A percentile compares a stretch with the other conserved stretches of the same genome.
Conservation (phyloP, 1,140 invertebrate species). For the Diorhabda elongata region DNA sequence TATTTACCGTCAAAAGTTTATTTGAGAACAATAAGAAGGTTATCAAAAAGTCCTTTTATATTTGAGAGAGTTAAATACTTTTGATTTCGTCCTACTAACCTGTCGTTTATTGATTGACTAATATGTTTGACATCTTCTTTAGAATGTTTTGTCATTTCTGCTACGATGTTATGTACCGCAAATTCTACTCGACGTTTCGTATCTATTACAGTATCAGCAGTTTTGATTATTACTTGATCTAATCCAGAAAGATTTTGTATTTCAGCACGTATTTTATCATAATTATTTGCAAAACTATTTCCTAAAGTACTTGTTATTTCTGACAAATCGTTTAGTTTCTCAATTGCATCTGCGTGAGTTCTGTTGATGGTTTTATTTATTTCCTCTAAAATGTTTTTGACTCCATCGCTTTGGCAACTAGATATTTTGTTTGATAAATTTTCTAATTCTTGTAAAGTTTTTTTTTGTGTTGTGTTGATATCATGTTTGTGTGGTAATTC, state of each 20-base stretch:
- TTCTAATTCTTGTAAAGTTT: constrained; percentile 27
- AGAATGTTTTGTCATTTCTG: constrained; percentile 70
- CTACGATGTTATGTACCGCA: constrained; percentile 76
- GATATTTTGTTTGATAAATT: constrained; percentile 20
- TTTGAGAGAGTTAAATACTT: too few relatives aligned
- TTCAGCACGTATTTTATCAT: constrained; percentile 53
- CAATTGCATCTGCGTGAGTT: constrained; percentile 52
- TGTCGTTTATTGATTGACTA: constrained; percentile 62
- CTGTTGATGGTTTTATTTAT: constrained; percentile 43
- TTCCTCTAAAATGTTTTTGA: constrained; percentile 22
- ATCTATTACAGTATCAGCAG: constrained; percentile 78
- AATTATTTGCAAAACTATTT: constrained; percentile 55
- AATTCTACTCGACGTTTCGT: constrained; percentile 81
- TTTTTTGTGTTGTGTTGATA: constrained; percentile 29
- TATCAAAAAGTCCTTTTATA: too few relatives aligned
- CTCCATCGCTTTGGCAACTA: constrained; percentile 9
- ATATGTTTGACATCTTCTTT: constrained; percentile 63
- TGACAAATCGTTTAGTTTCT: constrained; percentile 51
- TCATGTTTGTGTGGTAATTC: constrained; percentile 31
- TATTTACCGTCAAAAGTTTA: too few relatives aligned
- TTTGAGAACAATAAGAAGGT: too few relatives aligned
- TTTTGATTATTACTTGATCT: constrained; percentile 76
- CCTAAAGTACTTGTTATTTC: constrained; percentile 54
- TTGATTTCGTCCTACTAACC: constrained; percentile 39
- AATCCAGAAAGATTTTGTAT: constrained; percentile 63